Evolutionary conservation across 2,113 vertebrate genomes (phyloP).

Genomic region (Cephalopholis sonnerati): DNA sequence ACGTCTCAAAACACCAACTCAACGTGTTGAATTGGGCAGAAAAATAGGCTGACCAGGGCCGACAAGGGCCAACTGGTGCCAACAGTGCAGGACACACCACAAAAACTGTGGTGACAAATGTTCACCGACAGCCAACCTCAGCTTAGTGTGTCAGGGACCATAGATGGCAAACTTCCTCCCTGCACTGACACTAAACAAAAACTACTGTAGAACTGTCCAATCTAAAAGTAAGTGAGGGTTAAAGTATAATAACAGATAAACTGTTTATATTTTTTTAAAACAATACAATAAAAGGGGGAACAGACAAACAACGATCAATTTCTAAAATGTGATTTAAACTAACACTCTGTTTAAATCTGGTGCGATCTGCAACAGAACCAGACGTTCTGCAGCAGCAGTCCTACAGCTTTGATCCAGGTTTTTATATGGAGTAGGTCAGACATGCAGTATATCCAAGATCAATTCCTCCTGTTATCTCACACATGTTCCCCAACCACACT

Average conservation of each 20-base stretch:
- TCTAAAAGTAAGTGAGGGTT: neutral
- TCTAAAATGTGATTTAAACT: neutral
- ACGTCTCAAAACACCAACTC: too few relatives aligned
- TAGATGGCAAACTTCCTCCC: slow-evolving; percentile 1
- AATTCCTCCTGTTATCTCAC: slow-evolving; percentile 63
- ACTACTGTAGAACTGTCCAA: neutral
- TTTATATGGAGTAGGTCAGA: slow-evolving; percentile 48
- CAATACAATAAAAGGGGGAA: neutral
- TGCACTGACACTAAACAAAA: neutral
- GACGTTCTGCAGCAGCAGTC: slow-evolving; percentile 26
- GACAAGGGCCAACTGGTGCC: too few relatives aligned
- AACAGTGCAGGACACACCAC: too few relatives aligned
- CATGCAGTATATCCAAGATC: slow-evolving; percentile 44
- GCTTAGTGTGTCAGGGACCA: too few relatives aligned
- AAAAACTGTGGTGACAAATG: too few relatives aligned
- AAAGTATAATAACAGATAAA: neutral
- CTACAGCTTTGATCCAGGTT: slow-evolving; percentile 46
- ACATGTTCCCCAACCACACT: slow-evolving; percentile 59
- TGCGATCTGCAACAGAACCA: slow-evolving; percentile 1
- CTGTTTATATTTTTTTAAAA: slow-evolving; percentile 13
- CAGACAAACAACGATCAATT: neutral
- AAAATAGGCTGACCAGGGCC: too few relatives aligned
- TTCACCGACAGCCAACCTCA: too few relatives aligned
- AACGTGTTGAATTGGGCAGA: too few relatives aligned
- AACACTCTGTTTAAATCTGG: neutral